Percentiles rank a stretch among this genome's conserved stretches.
Conservation (phyloP, 2,113 vertebrate genomes). For the Plotosus lineatus region DNA sequence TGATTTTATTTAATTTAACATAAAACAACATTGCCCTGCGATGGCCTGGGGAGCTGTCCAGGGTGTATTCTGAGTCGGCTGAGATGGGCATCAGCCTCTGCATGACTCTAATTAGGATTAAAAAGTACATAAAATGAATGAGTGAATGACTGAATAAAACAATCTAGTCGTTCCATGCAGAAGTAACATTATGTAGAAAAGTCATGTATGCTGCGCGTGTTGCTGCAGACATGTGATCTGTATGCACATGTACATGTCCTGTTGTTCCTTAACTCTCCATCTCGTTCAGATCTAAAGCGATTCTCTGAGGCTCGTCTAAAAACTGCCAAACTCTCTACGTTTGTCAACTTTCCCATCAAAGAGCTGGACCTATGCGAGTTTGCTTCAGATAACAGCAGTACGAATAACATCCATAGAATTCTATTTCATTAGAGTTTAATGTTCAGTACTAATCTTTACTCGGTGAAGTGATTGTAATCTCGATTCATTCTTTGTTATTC, state of each 20-base stretch:
- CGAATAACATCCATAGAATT: slow-evolving; percentile 64
- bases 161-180: neutral
- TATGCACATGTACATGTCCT: neutral
- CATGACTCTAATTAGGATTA: too few species aligned
- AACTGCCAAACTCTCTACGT: slow-evolving; percentile 90
- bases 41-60: too few species aligned
- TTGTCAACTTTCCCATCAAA: slow-evolving; percentile 90
- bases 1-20: neutral
- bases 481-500: neutral
- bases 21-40: too few species aligned
- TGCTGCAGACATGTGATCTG: too few species aligned
- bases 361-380: slow-evolving; percentile 93
- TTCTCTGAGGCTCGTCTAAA: slow-evolving; percentile 89
- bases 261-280: slow-evolving; percentile 71
- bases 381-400: slow-evolving; percentile 83
- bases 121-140: too few species aligned
- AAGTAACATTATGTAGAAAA: neutral
- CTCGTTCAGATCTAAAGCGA: slow-evolving; percentile 86
- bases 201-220: too few species aligned
- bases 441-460: too few species aligned
- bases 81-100: too few species aligned
- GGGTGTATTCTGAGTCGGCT: too few species aligned
- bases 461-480: neutral
- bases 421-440: too few species aligned
- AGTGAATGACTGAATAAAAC: too few species aligned